Evolutionary conservation across 1,140 invertebrate genomes (phyloP).

Genomic region (Trachelipus rathkii): DNA sequence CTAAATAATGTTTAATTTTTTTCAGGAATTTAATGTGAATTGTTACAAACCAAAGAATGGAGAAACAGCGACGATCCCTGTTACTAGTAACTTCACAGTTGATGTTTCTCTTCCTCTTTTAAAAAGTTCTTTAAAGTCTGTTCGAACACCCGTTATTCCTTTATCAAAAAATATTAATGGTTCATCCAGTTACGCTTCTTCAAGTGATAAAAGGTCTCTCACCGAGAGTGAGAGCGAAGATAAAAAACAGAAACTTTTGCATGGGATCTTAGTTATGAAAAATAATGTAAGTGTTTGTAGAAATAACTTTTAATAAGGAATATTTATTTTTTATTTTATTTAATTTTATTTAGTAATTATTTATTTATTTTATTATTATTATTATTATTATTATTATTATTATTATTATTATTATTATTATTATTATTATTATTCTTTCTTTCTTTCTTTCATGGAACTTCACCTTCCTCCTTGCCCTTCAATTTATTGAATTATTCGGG

Average conservation of each 20-base stretch:
- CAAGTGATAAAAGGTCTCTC: constrained; percentile 63
- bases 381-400: too few species aligned
- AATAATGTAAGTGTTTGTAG: constrained; percentile 61
- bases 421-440: too few species aligned
- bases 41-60: constrained; percentile 97
- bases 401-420: too few species aligned
- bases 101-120: constrained; percentile 82
- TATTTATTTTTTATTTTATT: too few species aligned
- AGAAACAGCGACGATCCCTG: constrained; percentile 82
- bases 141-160: constrained; percentile 68
- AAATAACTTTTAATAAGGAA: background rate
- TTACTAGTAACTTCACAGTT: constrained; percentile 79
- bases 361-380: too few species aligned
- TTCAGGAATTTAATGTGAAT: constrained; percentile 72
- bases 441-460: too few species aligned
- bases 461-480: too few species aligned
- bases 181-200: background rate
- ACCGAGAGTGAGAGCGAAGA: constrained; percentile 72
- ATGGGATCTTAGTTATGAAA: constrained; percentile 85
- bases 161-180: constrained; percentile 77
- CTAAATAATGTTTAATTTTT: too few species aligned
- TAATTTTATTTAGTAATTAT: too few species aligned
- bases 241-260: constrained; percentile 76
- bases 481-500: too few species aligned
- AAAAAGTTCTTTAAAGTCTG: constrained; percentile 52